Base-by-base conservation (phyloP, 1,140 invertebrate genomes). In the Tetramorium parvispinum region DNA sequence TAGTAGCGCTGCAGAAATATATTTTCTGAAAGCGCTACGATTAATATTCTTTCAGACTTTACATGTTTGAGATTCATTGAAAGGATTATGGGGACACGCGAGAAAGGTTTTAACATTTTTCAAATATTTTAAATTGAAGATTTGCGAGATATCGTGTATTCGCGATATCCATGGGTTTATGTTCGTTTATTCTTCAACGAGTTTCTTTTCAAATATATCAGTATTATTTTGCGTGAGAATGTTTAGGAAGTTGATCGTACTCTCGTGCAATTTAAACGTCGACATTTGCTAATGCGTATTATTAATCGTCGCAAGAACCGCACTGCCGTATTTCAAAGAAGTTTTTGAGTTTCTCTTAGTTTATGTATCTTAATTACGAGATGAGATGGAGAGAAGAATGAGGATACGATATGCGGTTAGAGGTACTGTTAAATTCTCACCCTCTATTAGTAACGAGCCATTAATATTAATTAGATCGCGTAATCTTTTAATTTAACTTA, bases 361-460 rank as follows among this genome's bases (percentile, higher is more conserved):
- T 13, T 37, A 4, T 53, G 27, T 43, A 11, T 24, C 24, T 66
- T 53, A 76, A 87, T 66, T 79, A 79, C 46, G 53, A 43, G 55
- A 51, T 59, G 0, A 78, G 70, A 73, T 73, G 27, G 55, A 83
- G 43, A 71, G 43, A 77, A 63, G 85, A 78, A 53, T 71, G 55
- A 37, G 43, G 43, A 76, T 57, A 32, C 43, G 68, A 85, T 53
- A 81, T 73, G 73, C 68, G 53, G 71, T 65, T 68, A 86, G 24
- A 59, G 10, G 40, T 88, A 82, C 77, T 73, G 85, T 89, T 89
- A 87, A 63, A 78, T 89, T 89, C 76, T 86, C 87, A 76, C 53
- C 66, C 68, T 89, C 57, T 43, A 61, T 61, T 49, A 43, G 11
- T 51, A 75, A n/a, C n/a, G 40, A 53, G 37, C 18, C 32, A 78